A percentile compares a stretch with the other conserved stretches of the same genome.
phyloP scores from a whole-genome alignment of 2,888 invertebrate species.

The Acleris literana region DNA sequence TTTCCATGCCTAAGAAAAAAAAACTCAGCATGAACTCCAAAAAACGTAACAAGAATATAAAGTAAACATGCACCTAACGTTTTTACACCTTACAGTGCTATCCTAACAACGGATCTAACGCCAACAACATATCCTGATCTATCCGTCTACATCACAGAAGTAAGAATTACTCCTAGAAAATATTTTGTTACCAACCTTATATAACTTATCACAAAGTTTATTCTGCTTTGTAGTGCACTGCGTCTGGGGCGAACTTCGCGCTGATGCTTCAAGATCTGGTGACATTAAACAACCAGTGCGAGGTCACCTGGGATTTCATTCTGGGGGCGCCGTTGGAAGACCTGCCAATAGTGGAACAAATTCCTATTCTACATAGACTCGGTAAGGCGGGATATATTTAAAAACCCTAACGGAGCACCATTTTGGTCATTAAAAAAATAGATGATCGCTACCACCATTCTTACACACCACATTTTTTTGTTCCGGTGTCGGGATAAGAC shows the following conservation, averaged over 20 bases:
- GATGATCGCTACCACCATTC: too few relatives aligned
- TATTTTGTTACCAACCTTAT: background rate
- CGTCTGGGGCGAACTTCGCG: constrained; percentile 84
- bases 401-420: background rate
- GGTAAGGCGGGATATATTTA: constrained; percentile 63
- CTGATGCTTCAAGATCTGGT: constrained; percentile 88
- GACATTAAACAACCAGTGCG: constrained; percentile 89
- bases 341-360: constrained; percentile 91
- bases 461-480: too few relatives aligned
- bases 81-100: constrained; percentile 58
- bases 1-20: too few relatives aligned
- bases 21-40: too few relatives aligned
- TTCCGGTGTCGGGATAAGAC: too few relatives aligned
- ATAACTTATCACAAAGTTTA: background rate
- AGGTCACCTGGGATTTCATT: constrained; percentile 88
- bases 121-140: constrained; percentile 69
- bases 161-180: constrained; percentile 44
- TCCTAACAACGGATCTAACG: constrained; percentile 67
- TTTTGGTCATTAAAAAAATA: too few relatives aligned
- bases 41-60: too few relatives aligned
- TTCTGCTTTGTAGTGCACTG: constrained; percentile 73
- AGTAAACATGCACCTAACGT: too few relatives aligned
- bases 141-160: constrained; percentile 71
- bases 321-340: constrained; percentile 89
- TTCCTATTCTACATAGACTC: constrained; percentile 89